These are phyloP conservation scores for Vulpes ferrilata DNA, from an alignment of 2,113 vertebrate species.

Conservation along the genomic window DNA sequence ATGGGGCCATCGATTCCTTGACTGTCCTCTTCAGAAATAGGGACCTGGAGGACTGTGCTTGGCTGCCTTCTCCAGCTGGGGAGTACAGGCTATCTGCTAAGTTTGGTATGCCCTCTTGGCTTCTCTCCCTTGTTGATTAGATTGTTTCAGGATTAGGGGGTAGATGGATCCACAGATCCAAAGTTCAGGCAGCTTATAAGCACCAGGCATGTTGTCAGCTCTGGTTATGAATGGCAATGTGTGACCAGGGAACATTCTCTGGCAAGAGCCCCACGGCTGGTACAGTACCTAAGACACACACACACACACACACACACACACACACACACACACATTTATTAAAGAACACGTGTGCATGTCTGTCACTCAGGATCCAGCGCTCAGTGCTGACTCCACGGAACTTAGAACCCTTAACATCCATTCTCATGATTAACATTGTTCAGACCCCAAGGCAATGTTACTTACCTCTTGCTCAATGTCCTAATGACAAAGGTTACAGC, in stretches of 20 bases:
- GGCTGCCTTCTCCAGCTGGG: not conserved
- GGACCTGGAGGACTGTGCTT: not conserved
- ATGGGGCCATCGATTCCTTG: not conserved
- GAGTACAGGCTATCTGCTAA: not conserved
- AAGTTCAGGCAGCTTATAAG: not conserved
- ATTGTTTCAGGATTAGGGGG: not conserved
- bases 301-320: not conserved
- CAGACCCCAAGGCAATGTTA: not conserved
- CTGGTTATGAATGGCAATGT: rapidly evolving
- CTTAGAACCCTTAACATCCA: not conserved
- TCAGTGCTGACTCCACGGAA: not conserved
- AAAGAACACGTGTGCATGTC: not conserved
- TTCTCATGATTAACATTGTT: not conserved
- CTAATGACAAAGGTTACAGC: not conserved
- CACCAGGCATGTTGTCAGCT: not conserved
- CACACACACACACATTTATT: not conserved
- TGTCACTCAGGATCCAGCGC: not conserved
- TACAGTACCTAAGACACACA: not conserved
- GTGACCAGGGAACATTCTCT: not conserved
- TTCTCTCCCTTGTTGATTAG: not conserved
- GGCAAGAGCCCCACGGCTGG: not conserved
- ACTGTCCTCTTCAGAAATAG: rapidly evolving
- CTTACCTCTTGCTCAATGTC: not conserved
- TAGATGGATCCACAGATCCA: not conserved
- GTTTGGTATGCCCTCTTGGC: not conserved